Evolutionary conservation across 2,888 invertebrate species (phyloP), one percentile per base, ranked within the genome.

Genomic region (Nemotelus pantherinus): DNA sequence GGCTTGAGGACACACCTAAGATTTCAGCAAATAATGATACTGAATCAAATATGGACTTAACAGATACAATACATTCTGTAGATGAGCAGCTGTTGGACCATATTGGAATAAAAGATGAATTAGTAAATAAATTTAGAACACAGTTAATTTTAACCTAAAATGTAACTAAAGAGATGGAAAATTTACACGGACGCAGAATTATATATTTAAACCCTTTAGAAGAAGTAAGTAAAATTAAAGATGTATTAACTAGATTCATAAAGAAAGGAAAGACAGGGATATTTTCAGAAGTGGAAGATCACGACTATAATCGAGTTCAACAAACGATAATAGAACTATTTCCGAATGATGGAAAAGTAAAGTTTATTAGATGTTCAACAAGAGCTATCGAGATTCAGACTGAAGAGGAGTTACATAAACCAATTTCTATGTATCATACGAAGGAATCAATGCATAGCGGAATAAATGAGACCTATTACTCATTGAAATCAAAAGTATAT

Each of bases 71-170:
- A 76, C 25, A 25, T 25, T 25, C 25, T 25, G 25, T 25, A 25
- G 25, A 80, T 6, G 80, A 80, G 71, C 78, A 80, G 64, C 43
- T 48, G 45, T 63, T 80, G 77, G 79, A 79, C 48, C 76, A 77
- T 64, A 77, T 80, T 60, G 74, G 76, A 72, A 80, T 80, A 39
- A 77, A 58, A 47, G 77, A 79, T 39, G 80, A 79, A n/a, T 79
- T 79, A 25, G 67, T 80, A 41, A 80, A 80, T 63, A 80, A 79
- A 76, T 80, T 78, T 60, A 80, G 72, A 75, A 79, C 77, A 7
- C 80, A 80, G 60, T 71, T 80, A 41, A 80, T 80, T 45, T 64
- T 81, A 74, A 79, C 79, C 3, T 79, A 80, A 43, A 79, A 58
- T 72, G 71, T 63, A 53, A 50, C 3, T n/a, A 25, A 47, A 7